A percentile compares a stretch with the other conserved stretches of the same genome.
These are phyloP conservation scores for Machimus rusticus DNA, from an alignment of 2,888 invertebrate species.

Conservation along the genomic window DNA sequence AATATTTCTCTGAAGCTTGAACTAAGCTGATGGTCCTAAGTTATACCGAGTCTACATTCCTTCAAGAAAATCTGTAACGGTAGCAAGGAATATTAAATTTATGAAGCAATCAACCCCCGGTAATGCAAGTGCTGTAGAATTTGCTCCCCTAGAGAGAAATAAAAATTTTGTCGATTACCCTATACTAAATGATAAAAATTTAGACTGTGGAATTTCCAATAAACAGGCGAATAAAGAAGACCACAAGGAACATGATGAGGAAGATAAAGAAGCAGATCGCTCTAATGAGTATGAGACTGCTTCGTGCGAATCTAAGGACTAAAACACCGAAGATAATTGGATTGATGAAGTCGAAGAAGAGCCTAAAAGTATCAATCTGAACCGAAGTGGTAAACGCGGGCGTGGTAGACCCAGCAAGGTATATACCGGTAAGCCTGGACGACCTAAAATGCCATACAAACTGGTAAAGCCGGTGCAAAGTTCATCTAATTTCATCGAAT, in stretches of 20 bases:
- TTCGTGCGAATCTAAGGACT: background rate
- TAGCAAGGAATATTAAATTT: background rate
- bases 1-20: too few species aligned
- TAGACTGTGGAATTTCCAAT: background rate
- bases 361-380: background rate
- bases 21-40: too few species aligned
- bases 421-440: slow-evolving; percentile 45
- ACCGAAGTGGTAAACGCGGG: background rate
- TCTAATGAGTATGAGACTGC: background rate
- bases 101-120: background rate
- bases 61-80: background rate
- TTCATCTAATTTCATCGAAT: background rate
- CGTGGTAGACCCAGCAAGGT: slow-evolving; percentile 45
- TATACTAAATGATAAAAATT: background rate
- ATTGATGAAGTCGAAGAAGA: background rate
- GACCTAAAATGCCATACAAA: slow-evolving; percentile 47
- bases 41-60: background rate
- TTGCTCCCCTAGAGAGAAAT: background rate
- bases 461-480: background rate
- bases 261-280: background rate
- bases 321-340: background rate
- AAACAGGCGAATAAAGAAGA: background rate
- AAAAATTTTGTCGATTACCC: background rate
- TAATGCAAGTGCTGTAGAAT: background rate
- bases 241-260: background rate